phyloP scores from a whole-genome alignment of 2,113 vertebrate genomes.

The Natator depressus region DNA sequence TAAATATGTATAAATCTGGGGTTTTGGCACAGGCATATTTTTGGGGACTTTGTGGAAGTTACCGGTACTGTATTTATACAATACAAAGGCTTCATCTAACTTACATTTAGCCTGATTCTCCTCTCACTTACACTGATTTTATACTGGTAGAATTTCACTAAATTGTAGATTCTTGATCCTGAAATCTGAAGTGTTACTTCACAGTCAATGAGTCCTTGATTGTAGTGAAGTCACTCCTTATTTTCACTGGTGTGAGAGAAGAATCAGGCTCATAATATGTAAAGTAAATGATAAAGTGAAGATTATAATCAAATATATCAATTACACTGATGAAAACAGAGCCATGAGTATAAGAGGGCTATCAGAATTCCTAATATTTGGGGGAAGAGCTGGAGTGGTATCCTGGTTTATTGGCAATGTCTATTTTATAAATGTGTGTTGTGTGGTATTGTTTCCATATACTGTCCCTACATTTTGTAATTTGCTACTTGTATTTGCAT shows the following conservation, averaged over 20 bases:
- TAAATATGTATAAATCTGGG: background rate
- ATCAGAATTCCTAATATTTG: background rate
- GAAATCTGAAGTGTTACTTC: background rate
- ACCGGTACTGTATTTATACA: background rate
- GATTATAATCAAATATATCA: background rate
- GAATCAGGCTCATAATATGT: background rate
- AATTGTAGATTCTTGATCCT: background rate
- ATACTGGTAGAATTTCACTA: background rate
- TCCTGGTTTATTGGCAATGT: background rate
- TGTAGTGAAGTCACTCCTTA: background rate
- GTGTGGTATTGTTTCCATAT: background rate
- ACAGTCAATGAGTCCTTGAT: background rate
- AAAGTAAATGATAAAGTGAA: background rate
- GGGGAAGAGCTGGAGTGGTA: background rate
- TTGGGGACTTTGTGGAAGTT: background rate
- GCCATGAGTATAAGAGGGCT: background rate
- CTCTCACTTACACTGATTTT: background rate
- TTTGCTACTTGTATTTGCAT: background rate
- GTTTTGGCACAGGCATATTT: background rate
- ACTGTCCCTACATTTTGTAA: background rate
- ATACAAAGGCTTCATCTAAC: background rate
- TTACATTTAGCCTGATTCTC: background rate
- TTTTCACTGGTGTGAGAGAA: fast-evolving
- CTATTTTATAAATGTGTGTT: background rate
- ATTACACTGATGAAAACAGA: background rate